Percentiles rank a stretch among this genome's conserved stretches.
Conservation (phyloP, 2,797 vertebrate species). For the Helarctos malayanus region DNA sequence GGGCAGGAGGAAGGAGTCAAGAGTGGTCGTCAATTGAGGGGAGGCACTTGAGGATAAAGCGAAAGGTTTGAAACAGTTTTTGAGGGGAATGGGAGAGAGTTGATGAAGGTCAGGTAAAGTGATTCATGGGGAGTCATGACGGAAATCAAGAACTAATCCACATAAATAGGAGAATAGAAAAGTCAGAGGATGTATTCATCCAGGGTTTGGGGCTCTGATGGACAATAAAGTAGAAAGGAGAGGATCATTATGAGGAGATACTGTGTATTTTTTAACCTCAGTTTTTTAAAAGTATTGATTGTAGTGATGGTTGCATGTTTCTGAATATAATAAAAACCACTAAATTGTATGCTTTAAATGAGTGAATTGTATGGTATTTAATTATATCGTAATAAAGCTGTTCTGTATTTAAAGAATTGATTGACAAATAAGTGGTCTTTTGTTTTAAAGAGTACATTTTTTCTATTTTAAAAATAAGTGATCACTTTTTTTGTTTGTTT, state of each 20-base stretch:
- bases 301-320: background rate
- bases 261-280: background rate
- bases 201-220: background rate
- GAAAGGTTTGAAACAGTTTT: background rate
- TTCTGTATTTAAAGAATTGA: constrained; percentile 15
- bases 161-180: background rate
- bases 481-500: background rate
- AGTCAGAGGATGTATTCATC: background rate
- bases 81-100: background rate
- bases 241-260: background rate
- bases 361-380: background rate
- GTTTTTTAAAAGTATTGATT: background rate
- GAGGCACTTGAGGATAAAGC: background rate
- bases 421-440: constrained; percentile 22
- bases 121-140: background rate
- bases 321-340: background rate
- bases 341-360: background rate
- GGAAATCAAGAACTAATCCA: background rate
- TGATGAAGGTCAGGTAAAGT: background rate
- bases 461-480: constrained; percentile 12
- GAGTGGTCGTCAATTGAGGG: background rate
- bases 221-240: background rate
- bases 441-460: background rate
- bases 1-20: background rate
- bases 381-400: background rate